Percentiles rank a stretch among this genome's conserved stretches.
Conservation (phyloP, 1,140 invertebrate genomes). For the Venturia canescens region DNA sequence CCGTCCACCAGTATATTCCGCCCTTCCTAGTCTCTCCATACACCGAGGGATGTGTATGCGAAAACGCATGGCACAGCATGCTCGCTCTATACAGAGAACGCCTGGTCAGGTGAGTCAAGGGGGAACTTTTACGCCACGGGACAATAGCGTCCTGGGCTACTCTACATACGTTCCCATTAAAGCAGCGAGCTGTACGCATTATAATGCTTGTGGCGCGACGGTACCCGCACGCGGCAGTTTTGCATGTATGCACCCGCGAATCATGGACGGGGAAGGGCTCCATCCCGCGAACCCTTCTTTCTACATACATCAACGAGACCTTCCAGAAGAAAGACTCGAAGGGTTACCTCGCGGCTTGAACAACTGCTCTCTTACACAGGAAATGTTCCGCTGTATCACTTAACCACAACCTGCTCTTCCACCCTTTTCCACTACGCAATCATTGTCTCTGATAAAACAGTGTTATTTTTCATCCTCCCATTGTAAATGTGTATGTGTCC, state of each 20-base stretch:
- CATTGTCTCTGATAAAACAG: slow-evolving; percentile 31
- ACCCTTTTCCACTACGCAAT: neutral
- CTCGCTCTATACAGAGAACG: slow-evolving; percentile 22
- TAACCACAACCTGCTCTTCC: slow-evolving; percentile 35
- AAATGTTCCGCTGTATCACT: slow-evolving; percentile 15
- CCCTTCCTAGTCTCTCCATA: slow-evolving; percentile 27
- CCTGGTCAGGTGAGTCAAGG: slow-evolving; percentile 67
- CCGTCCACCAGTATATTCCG: neutral
- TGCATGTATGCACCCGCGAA: slow-evolving; percentile 31
- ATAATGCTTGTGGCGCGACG: slow-evolving; percentile 59
- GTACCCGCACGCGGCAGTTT: slow-evolving; percentile 8
- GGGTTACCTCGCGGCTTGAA: slow-evolving; percentile 18
- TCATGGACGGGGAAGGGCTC: slow-evolving; percentile 22
- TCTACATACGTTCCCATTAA: slow-evolving; percentile 73
- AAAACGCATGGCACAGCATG: slow-evolving; percentile 21
- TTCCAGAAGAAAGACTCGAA: slow-evolving; percentile 12
- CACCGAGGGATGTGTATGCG: slow-evolving; percentile 9
- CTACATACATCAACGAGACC: neutral
- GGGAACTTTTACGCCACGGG: slow-evolving; percentile 60
- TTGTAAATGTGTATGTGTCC: neutral
- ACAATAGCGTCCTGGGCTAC: slow-evolving; percentile 67
- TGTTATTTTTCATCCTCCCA: slow-evolving; percentile 8
- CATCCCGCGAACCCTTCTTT: neutral
- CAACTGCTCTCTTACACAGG: neutral
- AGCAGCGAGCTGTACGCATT: slow-evolving; percentile 70